Evolutionary conservation across 1,140 invertebrate species (phyloP).

Genomic region (Drosophila novamexicana): DNA sequence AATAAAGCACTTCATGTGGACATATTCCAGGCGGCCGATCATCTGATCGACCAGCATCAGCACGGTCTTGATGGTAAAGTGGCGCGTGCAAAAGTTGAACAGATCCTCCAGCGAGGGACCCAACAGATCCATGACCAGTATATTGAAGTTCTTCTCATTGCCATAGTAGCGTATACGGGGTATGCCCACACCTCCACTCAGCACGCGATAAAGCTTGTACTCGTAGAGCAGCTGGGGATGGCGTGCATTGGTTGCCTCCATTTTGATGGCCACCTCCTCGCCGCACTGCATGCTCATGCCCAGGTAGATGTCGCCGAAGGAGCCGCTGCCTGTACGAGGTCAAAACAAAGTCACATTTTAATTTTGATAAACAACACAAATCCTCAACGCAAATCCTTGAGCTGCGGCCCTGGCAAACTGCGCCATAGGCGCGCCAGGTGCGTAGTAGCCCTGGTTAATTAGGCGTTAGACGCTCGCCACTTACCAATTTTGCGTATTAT

Average conservation of each 20-base stretch:
- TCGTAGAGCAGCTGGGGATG: slow-evolving; percentile 98
- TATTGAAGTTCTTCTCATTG: slow-evolving; percentile 96
- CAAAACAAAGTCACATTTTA: not conserved
- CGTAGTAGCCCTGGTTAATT: no score
- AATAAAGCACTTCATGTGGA: slow-evolving; percentile 98
- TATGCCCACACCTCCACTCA: slow-evolving; percentile 97
- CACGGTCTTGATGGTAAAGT: slow-evolving; percentile 99
- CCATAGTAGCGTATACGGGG: slow-evolving; percentile 97
- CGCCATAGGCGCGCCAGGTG: not conserved
- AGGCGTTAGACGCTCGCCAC: not conserved
- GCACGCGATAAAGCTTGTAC: slow-evolving; percentile 96
- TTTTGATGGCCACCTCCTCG: slow-evolving; percentile 99
- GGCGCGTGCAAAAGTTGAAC: slow-evolving; percentile 98
- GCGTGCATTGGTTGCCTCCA: slow-evolving; percentile 95
- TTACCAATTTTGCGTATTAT: slow-evolving; percentile 39
- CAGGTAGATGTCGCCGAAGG: slow-evolving; percentile 99
- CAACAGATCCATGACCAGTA: slow-evolving; percentile 98
- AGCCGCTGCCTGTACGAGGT: slow-evolving; percentile 89
- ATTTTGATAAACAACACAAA: not conserved
- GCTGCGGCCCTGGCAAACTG: slow-evolving; percentile 5
- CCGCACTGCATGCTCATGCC: slow-evolving; percentile 98
- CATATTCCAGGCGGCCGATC: slow-evolving; percentile 95
- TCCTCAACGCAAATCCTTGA: not conserved
- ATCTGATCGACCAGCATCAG: slow-evolving; percentile 98
- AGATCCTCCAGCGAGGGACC: slow-evolving; percentile 98